These are phyloP conservation scores for Bagarius yarrelli DNA, from an alignment of 2,113 vertebrate species.

Conservation along the genomic window DNA sequence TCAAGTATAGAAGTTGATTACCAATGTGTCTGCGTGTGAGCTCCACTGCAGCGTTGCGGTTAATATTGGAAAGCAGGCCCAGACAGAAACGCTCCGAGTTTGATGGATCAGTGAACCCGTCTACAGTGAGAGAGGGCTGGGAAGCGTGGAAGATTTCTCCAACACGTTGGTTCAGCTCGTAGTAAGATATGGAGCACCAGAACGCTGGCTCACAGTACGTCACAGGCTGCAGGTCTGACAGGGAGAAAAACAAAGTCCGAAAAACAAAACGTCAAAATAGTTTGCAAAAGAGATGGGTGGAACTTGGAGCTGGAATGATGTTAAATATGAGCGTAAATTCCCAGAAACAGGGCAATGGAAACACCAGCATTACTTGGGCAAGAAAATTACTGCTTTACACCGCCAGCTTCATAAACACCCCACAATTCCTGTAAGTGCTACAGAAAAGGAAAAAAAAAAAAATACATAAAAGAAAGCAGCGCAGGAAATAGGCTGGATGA, in stretches of 20 bases:
- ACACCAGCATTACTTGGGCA: slow-evolving; percentile 58
- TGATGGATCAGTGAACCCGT: slow-evolving; percentile 96
- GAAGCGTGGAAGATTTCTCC: slow-evolving; percentile 98
- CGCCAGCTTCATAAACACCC: slow-evolving; percentile 53
- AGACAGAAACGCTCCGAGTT: slow-evolving; percentile 98
- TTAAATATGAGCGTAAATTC: slow-evolving; percentile 56
- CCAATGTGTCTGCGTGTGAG: slow-evolving; percentile 92
- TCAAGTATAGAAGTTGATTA: slow-evolving; percentile 53
- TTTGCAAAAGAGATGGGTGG: slow-evolving; percentile 11
- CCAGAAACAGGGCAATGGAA: slow-evolving; percentile 67
- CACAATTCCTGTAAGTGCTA: slow-evolving; percentile 58
- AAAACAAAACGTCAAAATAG: slow-evolving; percentile 27
- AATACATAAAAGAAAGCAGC: slow-evolving; percentile 4
- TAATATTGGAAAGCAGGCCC: slow-evolving; percentile 93
- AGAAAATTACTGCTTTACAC: slow-evolving; percentile 62
- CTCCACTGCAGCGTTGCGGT: slow-evolving; percentile 93
- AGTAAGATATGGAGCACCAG: slow-evolving; percentile 99
- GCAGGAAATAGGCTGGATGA: slow-evolving; percentile 47
- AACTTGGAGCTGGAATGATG: slow-evolving; percentile 57
- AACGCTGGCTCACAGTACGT: slow-evolving; percentile 98
- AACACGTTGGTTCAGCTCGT: slow-evolving; percentile 97
- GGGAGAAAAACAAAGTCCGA: slow-evolving; percentile 30
- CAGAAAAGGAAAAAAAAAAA: slow-evolving; percentile 6
- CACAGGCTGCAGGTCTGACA: slow-evolving; percentile 91
- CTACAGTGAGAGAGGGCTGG: slow-evolving; percentile 95